These are phyloP conservation scores for Urocynchramus pylzowi DNA, from an alignment of 2,113 vertebrate species.

Conservation along the genomic window DNA sequence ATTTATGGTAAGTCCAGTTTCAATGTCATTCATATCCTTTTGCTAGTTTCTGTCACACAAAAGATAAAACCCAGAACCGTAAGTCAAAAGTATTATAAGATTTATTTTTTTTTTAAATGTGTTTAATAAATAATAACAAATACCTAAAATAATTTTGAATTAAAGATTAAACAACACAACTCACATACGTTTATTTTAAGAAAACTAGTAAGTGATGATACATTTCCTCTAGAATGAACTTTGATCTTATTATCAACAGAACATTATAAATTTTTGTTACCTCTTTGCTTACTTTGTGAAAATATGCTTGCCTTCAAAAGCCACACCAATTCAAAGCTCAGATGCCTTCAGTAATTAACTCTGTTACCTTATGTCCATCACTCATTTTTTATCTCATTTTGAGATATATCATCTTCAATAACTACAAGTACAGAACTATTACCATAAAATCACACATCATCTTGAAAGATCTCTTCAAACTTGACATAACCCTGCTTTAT, in stretches of 20 bases:
- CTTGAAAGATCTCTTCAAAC: neutral
- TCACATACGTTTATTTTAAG: neutral
- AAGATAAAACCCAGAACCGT: neutral
- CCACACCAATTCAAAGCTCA: neutral
- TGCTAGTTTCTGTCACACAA: neutral
- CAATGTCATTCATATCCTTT: neutral
- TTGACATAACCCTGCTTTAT: neutral
- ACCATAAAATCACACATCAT: neutral
- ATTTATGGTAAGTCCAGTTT: neutral
- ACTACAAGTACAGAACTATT: neutral
- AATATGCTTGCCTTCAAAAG: neutral
- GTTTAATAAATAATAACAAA: neutral
- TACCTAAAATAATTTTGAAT: neutral
- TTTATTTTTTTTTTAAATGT: accelerated
- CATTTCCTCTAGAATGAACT: neutral
- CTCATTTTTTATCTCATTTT: neutral
- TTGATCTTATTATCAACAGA: neutral
- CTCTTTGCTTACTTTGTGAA: neutral
- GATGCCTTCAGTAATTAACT: neutral
- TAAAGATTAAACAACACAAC: neutral
- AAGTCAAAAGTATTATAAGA: neutral
- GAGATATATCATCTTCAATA: neutral
- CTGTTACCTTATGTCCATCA: neutral
- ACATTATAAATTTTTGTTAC: neutral
- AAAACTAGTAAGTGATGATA: neutral